phyloP scores from a whole-genome alignment of 2,888 invertebrate species.

The Caradrina kadenii region DNA sequence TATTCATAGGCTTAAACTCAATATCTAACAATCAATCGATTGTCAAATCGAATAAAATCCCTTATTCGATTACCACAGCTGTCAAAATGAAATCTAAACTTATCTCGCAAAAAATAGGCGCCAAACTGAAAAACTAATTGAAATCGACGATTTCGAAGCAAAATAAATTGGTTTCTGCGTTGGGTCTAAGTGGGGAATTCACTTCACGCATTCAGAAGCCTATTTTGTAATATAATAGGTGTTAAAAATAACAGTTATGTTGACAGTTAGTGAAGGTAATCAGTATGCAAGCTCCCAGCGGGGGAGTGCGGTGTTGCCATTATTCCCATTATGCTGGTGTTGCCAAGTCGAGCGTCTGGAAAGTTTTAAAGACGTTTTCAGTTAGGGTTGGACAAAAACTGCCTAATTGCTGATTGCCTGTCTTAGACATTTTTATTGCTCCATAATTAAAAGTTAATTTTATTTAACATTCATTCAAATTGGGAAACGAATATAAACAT shows the following conservation, averaged over 20 bases:
- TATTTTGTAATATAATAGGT: slow-evolving; percentile 52
- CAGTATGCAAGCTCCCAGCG: slow-evolving; percentile 53
- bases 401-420: slow-evolving; percentile 26
- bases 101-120: slow-evolving; percentile 25
- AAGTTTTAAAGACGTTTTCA: slow-evolving; percentile 30
- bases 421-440: background rate
- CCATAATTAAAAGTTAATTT: background rate
- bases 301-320: slow-evolving; percentile 35
- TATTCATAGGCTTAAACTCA: slow-evolving; percentile 11
- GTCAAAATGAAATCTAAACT: slow-evolving; percentile 41
- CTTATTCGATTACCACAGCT: slow-evolving; percentile 42
- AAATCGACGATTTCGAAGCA: slow-evolving; percentile 22
- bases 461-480: background rate
- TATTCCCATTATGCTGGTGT: slow-evolving; percentile 38
- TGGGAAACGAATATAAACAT: background rate
- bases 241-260: slow-evolving; percentile 56
- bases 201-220: slow-evolving; percentile 35
- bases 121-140: slow-evolving; percentile 39
- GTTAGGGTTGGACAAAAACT: slow-evolving; percentile 23
- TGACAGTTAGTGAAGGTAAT: slow-evolving; percentile 55
- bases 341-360: slow-evolving; percentile 45
- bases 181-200: slow-evolving; percentile 25
- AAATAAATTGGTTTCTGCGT: slow-evolving; percentile 45
- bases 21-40: slow-evolving; percentile 18
- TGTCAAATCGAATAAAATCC: slow-evolving; percentile 22